Conservation (phyloP, 2,888 invertebrate species). For the Mythimna loreyi region DNA sequence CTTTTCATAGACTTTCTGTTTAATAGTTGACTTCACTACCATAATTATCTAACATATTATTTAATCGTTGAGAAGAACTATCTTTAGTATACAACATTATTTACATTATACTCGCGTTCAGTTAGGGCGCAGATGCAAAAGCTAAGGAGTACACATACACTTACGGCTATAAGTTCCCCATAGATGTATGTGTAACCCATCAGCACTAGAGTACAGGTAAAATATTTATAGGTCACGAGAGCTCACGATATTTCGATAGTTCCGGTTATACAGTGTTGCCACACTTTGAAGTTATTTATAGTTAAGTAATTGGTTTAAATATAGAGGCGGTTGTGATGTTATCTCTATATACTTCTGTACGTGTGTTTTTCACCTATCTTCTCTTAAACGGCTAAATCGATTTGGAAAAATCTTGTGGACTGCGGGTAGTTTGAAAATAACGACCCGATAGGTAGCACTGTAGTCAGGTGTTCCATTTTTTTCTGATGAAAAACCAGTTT, state of each 20-base stretch:
- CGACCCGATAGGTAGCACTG: too few relatives aligned
- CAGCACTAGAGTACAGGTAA: constrained; percentile 27
- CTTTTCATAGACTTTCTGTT: too few relatives aligned
- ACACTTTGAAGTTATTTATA: constrained; percentile 41
- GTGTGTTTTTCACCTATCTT: too few relatives aligned
- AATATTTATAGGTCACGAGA: constrained; percentile 28
- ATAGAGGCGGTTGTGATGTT: not conserved
- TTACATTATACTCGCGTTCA: not conserved
- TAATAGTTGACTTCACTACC: too few relatives aligned
- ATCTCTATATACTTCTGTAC: not conserved
- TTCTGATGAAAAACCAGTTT: too few relatives aligned
- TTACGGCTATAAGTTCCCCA: not conserved
- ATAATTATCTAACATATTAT: too few relatives aligned
- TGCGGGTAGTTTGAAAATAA: too few relatives aligned
- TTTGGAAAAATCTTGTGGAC: too few relatives aligned
- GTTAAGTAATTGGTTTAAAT: constrained; percentile 19
- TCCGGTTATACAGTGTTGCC: constrained; percentile 5
- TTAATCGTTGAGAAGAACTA: too few relatives aligned
- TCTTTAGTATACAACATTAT: not conserved
- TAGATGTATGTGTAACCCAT: constrained; percentile 5
- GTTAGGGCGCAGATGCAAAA: constrained; percentile 29
- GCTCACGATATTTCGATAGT: not conserved
- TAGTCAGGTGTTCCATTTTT: too few relatives aligned
- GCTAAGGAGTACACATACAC: not conserved
- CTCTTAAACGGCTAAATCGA: too few relatives aligned